Percentiles rank a stretch among this genome's conserved stretches.
These are phyloP conservation scores for Yasuhikotakia modesta DNA, from an alignment of 2,797 vertebrate genomes.

Conservation along the genomic window DNA sequence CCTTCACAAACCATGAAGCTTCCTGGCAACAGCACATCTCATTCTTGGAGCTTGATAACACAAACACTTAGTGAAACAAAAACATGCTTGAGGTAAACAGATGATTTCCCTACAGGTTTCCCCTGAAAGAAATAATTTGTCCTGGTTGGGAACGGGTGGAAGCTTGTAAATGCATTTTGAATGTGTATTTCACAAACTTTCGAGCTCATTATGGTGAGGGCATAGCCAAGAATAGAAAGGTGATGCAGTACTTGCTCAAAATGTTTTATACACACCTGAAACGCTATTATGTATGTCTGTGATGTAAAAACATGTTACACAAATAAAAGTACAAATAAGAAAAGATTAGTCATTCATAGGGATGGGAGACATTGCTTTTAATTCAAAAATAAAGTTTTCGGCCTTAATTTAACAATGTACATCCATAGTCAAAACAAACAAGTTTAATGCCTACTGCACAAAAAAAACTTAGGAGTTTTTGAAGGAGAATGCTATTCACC, in stretches of 20 bases:
- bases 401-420: constrained; percentile 42
- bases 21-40: constrained; percentile 32
- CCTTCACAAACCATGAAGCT: background rate
- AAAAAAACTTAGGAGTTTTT: constrained; percentile 5
- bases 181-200: background rate
- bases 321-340: background rate
- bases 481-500: constrained; percentile 16
- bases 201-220: background rate
- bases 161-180: background rate
- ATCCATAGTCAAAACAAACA: constrained; percentile 20
- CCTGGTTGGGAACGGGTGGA: background rate
- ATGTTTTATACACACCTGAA: background rate
- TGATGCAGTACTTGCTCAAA: background rate
- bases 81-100: background rate
- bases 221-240: background rate
- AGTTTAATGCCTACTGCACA: constrained; percentile 26
- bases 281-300: background rate
- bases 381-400: constrained; percentile 48
- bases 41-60: background rate
- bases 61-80: background rate
- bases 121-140: background rate
- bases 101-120: background rate
- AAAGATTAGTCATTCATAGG: background rate
- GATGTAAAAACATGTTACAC: background rate
- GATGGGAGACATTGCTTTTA: constrained; percentile 42